These are phyloP conservation scores for Cantharis lateralis DNA, from an alignment of 2,888 invertebrate species.

Conservation along the genomic window DNA sequence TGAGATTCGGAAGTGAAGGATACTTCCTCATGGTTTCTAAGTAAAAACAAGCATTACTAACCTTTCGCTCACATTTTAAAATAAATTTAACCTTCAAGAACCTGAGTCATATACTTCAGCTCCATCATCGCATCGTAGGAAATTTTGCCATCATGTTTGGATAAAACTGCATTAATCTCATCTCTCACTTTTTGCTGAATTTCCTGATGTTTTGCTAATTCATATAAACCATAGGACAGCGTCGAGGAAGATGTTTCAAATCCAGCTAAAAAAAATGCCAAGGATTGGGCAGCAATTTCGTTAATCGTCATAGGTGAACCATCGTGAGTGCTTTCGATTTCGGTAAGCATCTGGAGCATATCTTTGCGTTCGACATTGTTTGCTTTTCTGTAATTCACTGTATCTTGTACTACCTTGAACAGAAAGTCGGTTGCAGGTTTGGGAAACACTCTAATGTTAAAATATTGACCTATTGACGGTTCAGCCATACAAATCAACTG, in stretches of 20 bases:
- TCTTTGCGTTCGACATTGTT: constrained; percentile 42
- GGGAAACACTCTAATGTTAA: constrained; percentile 34
- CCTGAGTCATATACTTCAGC: constrained; percentile 57
- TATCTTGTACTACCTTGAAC: constrained; percentile 37
- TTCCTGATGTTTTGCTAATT: constrained; percentile 57
- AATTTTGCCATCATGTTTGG: constrained; percentile 45
- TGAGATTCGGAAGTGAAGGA: constrained; percentile 44
- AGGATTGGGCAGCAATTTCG: constrained; percentile 49
- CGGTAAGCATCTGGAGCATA: constrained; percentile 50
- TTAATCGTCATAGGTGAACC: constrained; percentile 36
- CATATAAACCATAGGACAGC: constrained; percentile 55
- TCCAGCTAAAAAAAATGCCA: constrained; percentile 58
- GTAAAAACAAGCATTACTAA: neutral
- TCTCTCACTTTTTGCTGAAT: constrained; percentile 54
- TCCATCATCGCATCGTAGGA: constrained; percentile 54
- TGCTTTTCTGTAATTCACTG: constrained; percentile 40
- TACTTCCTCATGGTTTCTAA: constrained; percentile 50
- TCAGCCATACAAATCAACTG: constrained; percentile 47
- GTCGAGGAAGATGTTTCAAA: constrained; percentile 58
- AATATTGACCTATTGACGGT: constrained; percentile 48
- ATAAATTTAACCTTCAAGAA: constrained; percentile 47
- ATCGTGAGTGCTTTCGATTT: constrained; percentile 27
- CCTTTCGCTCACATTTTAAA: neutral
- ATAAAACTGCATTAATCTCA: constrained; percentile 49
- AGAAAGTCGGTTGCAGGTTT: constrained; percentile 40